Evolutionary conservation across 2,113 vertebrate species (phyloP), one percentile per base, ranked within the genome.

Genomic region (Beaufortia kweichowensis): DNA sequence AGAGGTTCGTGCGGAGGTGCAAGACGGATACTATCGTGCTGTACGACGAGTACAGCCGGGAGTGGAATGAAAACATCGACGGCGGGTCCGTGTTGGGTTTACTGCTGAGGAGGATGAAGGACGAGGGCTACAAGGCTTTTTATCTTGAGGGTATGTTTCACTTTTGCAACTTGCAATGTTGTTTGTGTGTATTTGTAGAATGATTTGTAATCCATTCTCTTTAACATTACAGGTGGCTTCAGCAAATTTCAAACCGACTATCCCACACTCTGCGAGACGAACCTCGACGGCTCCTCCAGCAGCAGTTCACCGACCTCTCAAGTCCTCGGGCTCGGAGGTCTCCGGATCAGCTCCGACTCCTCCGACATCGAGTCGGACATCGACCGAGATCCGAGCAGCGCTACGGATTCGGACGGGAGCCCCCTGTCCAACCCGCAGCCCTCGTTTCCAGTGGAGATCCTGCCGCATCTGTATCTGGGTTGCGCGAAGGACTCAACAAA

Each of bases 401-500:
- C 81, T 84, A 91, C 92, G 0, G 94, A 94, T 75, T 91, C 92
- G 0, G 94, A 94, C 46, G 89, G 89, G 76, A 95, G 94, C 19
- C 93, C 93, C 50, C 46, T 85, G 75, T 91, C 90, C 63, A 90
- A 86, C 82, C 91, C 84, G 71, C 93, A 69, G 90, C 93, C 85
- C 59, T 91, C 94, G 26, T 95, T 94, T 80, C 95, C 95, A 0
- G 93, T 95, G 24, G 92, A 96, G 90, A 96, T 96, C 83, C 84
- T 96, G 21, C 95, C 95, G 17, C 93, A 96, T 85, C 93, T 96
- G 61, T 96, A 94, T 86, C 90, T 96, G 89, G 95, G 95, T 84
- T 93, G 97, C 85, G 97, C 97, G 84, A 98, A 97, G 87, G 97
- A 98, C 89, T 97, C 97, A 82, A 98, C 97, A 61, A 99, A 99